Evolutionary conservation across 2,888 invertebrate species (phyloP).

Genomic region (Fabriciana adippe): DNA sequence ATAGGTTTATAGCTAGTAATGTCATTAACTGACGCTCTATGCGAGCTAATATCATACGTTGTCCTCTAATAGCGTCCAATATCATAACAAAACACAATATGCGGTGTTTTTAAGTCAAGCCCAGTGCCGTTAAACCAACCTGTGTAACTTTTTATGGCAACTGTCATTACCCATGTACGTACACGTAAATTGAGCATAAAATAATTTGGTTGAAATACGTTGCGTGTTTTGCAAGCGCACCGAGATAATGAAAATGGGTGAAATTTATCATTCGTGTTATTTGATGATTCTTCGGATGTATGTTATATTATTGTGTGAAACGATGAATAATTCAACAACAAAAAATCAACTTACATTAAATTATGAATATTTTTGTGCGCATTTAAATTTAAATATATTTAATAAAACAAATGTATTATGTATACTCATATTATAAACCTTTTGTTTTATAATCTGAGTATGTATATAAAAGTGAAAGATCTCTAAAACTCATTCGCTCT

Average conservation of each 20-base stretch:
- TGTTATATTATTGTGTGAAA: too few species aligned
- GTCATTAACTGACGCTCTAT: constrained; percentile 6
- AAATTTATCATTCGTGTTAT: constrained; percentile 26
- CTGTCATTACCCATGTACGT: constrained; percentile 31
- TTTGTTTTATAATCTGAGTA: too few species aligned
- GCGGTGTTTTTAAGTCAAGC: constrained; percentile 18
- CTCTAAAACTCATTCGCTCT: too few species aligned
- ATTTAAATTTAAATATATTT: too few species aligned
- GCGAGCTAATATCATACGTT: neutral
- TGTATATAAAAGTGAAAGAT: too few species aligned
- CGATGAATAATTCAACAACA: too few species aligned
- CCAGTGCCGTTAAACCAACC: constrained; percentile 26
- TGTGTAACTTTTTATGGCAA: constrained; percentile 32
- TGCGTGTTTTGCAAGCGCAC: constrained; percentile 24
- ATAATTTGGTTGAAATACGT: constrained; percentile 32
- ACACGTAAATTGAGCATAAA: constrained; percentile 28
- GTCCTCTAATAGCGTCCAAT: constrained; percentile 1
- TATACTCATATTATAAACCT: too few species aligned
- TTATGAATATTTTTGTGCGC: too few species aligned
- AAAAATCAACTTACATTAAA: too few species aligned
- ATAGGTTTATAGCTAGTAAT: neutral
- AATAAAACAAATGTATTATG: too few species aligned
- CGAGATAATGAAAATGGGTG: constrained; percentile 29
- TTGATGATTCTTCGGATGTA: constrained; percentile 17
- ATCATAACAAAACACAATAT: constrained; percentile 17